Conservation (phyloP, 2,888 invertebrate genomes). For the Ophion ellenae region DNA sequence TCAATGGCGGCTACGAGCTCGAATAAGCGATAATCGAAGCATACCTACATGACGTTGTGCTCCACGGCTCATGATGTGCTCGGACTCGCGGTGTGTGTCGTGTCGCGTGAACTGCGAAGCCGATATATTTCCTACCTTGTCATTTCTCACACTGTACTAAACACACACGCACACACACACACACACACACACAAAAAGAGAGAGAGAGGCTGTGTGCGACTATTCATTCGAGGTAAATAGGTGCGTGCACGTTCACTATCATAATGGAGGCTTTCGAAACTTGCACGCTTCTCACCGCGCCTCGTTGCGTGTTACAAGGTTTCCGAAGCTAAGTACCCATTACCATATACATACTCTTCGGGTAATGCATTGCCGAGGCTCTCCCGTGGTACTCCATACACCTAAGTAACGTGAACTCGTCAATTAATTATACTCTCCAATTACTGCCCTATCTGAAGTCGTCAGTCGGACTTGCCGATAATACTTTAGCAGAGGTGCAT, state of each 20-base stretch:
- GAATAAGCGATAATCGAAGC: too few relatives aligned
- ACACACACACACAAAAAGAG: neutral
- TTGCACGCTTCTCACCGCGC: conserved; percentile 9
- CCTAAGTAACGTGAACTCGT: conserved; percentile 30
- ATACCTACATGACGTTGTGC: too few relatives aligned
- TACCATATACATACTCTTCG: conserved; percentile 35
- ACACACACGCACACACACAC: neutral
- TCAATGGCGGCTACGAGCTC: too few relatives aligned
- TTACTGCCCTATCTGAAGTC: conserved; percentile 32
- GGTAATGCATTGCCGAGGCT: conserved; percentile 10
- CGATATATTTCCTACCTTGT: conserved; percentile 3
- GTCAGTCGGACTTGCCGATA: neutral
- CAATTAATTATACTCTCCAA: conserved; percentile 54
- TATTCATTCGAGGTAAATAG: conserved; percentile 14
- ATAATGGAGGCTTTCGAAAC: conserved; percentile 41
- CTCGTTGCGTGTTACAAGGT: conserved; percentile 45
- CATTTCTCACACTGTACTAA: neutral
- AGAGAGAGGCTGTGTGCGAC: neutral
- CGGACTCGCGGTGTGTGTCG: neutral
- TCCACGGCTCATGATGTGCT: too few relatives aligned
- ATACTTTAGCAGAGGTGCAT: neutral
- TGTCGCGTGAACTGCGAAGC: conserved; percentile 14
- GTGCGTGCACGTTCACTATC: conserved; percentile 7
- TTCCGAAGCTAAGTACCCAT: conserved; percentile 54
- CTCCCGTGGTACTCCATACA: conserved; percentile 2